Evolutionary conservation across 2,888 invertebrate genomes (phyloP).

Genomic region (Gymnoscelis rufifasciata): DNA sequence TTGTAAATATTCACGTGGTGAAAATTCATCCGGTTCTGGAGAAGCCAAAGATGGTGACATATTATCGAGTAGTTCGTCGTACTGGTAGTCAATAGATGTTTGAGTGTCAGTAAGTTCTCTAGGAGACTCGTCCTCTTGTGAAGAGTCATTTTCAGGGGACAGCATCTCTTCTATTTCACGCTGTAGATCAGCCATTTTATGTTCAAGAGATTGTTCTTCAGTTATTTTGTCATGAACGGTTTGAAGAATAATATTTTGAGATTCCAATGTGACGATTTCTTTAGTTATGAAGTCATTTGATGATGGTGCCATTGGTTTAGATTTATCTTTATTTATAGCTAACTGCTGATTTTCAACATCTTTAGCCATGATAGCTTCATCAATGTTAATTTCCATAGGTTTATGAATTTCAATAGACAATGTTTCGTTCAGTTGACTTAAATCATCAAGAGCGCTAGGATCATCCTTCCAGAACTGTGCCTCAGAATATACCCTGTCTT

Average conservation of each 20-base stretch:
- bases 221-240: constrained; percentile 39
- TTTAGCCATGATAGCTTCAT: constrained; percentile 6
- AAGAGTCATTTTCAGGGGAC: constrained; percentile 66
- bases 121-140: constrained; percentile 57
- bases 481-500: constrained; percentile 66
- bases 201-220: constrained; percentile 65
- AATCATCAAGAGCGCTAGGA: constrained; percentile 44
- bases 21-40: constrained; percentile 51
- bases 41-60: constrained; percentile 57
- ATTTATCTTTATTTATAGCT: neutral
- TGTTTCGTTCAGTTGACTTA: constrained; percentile 45
- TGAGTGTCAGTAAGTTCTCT: constrained; percentile 53
- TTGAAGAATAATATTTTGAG: constrained; percentile 23
- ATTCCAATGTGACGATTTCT: constrained; percentile 33
- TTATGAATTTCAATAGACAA: constrained; percentile 46
- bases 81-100: constrained; percentile 51
- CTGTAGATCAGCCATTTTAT: constrained; percentile 72
- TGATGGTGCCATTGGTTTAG: constrained; percentile 19
- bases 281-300: constrained; percentile 29
- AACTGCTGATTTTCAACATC: constrained; percentile 15
- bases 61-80: constrained; percentile 53
- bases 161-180: constrained; percentile 74
- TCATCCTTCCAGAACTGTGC: constrained; percentile 70
- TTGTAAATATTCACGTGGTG: constrained; percentile 21
- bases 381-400: constrained; percentile 13